Conservation (phyloP, 2,888 invertebrate genomes). For the Cyclophora punctaria region DNA sequence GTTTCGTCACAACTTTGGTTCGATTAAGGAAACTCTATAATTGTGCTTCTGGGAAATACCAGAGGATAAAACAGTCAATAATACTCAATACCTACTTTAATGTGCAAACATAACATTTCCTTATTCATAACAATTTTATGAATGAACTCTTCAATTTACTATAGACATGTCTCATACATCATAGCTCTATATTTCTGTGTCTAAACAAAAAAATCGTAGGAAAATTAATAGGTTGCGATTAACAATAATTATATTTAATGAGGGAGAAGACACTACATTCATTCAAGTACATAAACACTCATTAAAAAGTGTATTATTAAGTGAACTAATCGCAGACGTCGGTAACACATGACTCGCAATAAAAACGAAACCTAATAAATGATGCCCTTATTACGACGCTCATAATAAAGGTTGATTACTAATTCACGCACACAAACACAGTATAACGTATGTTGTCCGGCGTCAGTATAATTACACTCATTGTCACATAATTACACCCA, state of each 20-base stretch:
- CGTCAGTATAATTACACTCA: slow-evolving; percentile 61
- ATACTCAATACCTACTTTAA: not conserved
- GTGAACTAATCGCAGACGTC: not conserved
- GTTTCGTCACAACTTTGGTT: slow-evolving; percentile 7
- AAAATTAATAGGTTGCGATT: no score
- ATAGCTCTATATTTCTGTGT: no score
- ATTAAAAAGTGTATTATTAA: not conserved
- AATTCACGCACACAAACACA: slow-evolving; percentile 35
- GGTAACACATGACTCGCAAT: slow-evolving; percentile 5
- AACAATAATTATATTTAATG: no score
- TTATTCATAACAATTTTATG: slow-evolving; percentile 2
- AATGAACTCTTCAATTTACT: not conserved
- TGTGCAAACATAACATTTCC: slow-evolving; percentile 5
- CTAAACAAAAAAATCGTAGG: no score
- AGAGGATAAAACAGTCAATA: slow-evolving; percentile 3
- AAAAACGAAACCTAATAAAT: slow-evolving; percentile 28
- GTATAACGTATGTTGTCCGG: slow-evolving; percentile 19
- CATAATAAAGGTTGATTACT: slow-evolving; percentile 56
- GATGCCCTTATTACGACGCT: slow-evolving; percentile 30
- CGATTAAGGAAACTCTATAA: slow-evolving; percentile 15
- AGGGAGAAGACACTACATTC: not conserved
- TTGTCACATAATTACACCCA: slow-evolving; percentile 66
- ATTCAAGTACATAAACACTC: not conserved
- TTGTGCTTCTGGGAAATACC: slow-evolving; percentile 15
- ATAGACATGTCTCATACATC: no score